Evolutionary conservation across 2,113 vertebrate genomes (phyloP).

Genomic region (Lophura nycthemera): DNA sequence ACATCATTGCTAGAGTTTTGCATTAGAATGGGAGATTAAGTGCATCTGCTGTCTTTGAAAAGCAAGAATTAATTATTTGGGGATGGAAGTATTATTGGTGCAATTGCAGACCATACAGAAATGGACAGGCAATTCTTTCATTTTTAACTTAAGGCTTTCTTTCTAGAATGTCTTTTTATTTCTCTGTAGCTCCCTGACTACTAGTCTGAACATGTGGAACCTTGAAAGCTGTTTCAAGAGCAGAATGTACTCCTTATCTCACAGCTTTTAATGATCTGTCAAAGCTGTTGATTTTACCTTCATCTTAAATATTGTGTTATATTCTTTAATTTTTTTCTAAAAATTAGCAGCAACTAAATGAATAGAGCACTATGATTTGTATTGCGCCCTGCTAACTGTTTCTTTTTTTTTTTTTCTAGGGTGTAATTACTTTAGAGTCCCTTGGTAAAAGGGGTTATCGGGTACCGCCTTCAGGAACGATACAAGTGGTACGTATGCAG

Average conservation of each 20-base stretch:
- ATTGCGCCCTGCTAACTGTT: constrained; percentile 25
- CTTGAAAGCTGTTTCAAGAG: neutral
- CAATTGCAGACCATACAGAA: neutral
- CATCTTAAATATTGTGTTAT: neutral
- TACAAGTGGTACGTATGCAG: constrained; percentile 96
- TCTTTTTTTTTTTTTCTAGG: constrained; percentile 75
- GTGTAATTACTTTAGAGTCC: constrained; percentile 98
- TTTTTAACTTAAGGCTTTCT: neutral
- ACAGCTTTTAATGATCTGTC: neutral
- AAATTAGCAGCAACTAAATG: neutral
- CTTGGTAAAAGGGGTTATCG: constrained; percentile 98
- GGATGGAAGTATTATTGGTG: neutral
- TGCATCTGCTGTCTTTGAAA: constrained; percentile 25
- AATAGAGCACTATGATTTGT: neutral
- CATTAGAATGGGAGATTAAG: constrained; percentile 7
- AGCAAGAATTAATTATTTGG: neutral
- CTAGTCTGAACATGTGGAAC: neutral
- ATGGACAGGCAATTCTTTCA: neutral
- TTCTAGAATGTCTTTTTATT: neutral
- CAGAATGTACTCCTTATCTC: neutral
- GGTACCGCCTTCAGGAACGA: constrained; percentile 99
- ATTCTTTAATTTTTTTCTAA: neutral
- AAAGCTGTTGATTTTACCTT: neutral
- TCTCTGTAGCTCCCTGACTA: neutral
- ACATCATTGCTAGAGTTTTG: neutral